Evolutionary conservation across 1,140 invertebrate genomes (phyloP).

Genomic region (Sweltsa coloradensis): DNA sequence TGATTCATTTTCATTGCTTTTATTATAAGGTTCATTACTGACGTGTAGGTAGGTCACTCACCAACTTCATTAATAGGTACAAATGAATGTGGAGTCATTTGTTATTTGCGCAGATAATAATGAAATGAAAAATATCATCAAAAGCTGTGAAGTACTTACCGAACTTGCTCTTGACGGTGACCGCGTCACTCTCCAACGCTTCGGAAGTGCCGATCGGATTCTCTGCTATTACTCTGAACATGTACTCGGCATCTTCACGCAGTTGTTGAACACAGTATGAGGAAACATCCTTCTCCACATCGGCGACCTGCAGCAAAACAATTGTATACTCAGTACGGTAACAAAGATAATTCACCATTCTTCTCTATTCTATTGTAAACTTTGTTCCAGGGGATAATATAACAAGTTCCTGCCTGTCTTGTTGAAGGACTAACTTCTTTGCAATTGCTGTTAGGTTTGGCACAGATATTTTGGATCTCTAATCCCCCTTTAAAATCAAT

Average conservation of each 20-base stretch:
- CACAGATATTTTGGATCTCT: no score
- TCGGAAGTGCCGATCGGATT: constrained; percentile 71
- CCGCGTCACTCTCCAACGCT: constrained; percentile 53
- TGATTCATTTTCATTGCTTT: not conserved
- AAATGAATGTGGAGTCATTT: not conserved
- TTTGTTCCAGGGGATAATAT: no score
- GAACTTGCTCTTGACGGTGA: constrained; percentile 46
- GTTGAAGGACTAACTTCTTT: no score
- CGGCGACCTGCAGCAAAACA: constrained; percentile 47
- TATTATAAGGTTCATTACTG: not conserved
- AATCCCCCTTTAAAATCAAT: no score
- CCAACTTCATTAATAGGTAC: not conserved
- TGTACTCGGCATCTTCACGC: constrained; percentile 63
- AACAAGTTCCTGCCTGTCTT: no score
- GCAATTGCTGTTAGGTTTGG: no score
- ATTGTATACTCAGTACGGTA: no score
- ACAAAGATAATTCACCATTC: no score
- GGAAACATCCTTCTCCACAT: constrained; percentile 55
- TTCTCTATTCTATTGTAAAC: no score
- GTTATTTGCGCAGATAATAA: no score
- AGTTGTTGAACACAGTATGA: constrained; percentile 65
- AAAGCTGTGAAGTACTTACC: constrained; percentile 30
- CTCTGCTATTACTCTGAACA: constrained; percentile 70
- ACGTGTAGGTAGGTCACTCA: not conserved
- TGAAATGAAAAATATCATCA: constrained; percentile 1